Percentiles rank a stretch among this genome's conserved stretches.
These are phyloP conservation scores for Cygnus olor DNA, from an alignment of 2,797 vertebrate genomes.

Conservation along the genomic window DNA sequence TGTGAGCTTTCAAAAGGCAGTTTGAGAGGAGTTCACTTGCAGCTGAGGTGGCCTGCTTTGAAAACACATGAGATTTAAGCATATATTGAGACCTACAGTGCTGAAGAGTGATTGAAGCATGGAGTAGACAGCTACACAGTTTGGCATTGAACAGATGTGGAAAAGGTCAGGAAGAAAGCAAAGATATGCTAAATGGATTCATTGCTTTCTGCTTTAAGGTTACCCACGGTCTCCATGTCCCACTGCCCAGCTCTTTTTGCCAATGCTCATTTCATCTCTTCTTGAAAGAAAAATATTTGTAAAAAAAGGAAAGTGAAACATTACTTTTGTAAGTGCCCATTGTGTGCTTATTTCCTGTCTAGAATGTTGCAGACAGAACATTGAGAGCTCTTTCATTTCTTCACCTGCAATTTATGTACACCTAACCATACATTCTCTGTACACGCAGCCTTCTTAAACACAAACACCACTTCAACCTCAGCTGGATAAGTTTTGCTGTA, in stretches of 20 bases:
- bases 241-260: background rate
- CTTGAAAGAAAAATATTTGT: conserved; percentile 45
- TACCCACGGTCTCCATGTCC: background rate
- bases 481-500: background rate
- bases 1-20: background rate
- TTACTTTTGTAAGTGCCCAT: background rate
- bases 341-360: background rate
- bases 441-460: background rate
- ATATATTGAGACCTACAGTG: background rate
- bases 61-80: background rate
- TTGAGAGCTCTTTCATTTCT: conserved; percentile 36
- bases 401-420: conserved; percentile 13
- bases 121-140: background rate
- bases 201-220: background rate
- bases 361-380: background rate
- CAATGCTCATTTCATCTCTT: background rate
- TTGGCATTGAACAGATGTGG: background rate
- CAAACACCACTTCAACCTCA: background rate
- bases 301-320: conserved; percentile 8
- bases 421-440: background rate
- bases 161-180: background rate
- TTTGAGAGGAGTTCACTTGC: background rate
- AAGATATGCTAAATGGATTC: background rate
- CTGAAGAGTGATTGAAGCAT: background rate
- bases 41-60: background rate